Percentiles rank a stretch among this genome's conserved stretches.
phyloP scores from a whole-genome alignment of 1,140 invertebrate genomes.

The Archegozetes longisetosus region DNA sequence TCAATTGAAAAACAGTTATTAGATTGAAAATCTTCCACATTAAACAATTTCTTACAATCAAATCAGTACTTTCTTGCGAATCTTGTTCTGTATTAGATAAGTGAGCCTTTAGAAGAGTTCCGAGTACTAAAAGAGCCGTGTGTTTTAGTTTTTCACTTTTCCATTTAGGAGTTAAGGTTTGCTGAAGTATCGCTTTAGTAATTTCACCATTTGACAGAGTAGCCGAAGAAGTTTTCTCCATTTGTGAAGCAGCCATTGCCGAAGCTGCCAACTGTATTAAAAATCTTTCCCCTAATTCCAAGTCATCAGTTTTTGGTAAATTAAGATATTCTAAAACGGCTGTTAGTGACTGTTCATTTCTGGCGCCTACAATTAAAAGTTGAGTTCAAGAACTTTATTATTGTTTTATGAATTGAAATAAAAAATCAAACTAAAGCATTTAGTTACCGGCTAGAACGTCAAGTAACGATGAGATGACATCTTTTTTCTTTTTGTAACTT shows the following conservation, averaged over 20 bases:
- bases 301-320: slow-evolving; percentile 11
- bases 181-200: neutral
- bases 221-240: neutral
- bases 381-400: too few species aligned
- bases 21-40: neutral
- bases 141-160: slow-evolving; percentile 11
- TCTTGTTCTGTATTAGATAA: neutral
- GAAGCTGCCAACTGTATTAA: slow-evolving; percentile 3
- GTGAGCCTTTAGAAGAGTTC: slow-evolving; percentile 5
- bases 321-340: slow-evolving; percentile 15
- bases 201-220: neutral
- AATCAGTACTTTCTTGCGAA: neutral
- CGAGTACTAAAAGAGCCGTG: slow-evolving; percentile 10
- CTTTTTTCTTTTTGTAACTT: neutral
- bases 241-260: slow-evolving; percentile 3
- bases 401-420: too few species aligned
- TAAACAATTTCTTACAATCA: neutral
- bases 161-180: slow-evolving; percentile 10
- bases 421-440: neutral
- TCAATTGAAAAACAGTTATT: neutral
- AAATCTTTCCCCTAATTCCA: slow-evolving; percentile 16
- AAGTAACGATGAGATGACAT: slow-evolving; percentile 13
- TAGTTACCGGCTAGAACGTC: slow-evolving; percentile 12
- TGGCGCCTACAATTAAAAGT: neutral
- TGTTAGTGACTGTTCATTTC: slow-evolving; percentile 11